phyloP scores from a whole-genome alignment of 1,140 invertebrate genomes.

The Drosophila pachea region DNA sequence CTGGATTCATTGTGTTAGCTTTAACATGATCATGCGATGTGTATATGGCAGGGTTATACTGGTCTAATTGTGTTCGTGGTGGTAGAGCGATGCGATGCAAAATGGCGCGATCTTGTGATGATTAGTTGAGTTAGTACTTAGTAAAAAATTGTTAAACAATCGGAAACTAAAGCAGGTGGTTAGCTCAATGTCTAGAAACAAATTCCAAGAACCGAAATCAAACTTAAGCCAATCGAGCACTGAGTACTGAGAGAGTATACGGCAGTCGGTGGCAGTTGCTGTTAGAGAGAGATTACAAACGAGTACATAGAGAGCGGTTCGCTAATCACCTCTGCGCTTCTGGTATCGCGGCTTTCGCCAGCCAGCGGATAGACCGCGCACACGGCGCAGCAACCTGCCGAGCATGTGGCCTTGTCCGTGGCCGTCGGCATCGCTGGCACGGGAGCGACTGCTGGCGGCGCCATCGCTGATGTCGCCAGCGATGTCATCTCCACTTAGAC shows the following conservation, averaged over 20 bases:
- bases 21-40: conserved; percentile 51
- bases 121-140: conserved; percentile 59
- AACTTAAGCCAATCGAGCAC: conserved; percentile 42
- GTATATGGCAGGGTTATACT: conserved; percentile 14
- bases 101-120: conserved; percentile 62
- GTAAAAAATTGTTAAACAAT: conserved; percentile 38
- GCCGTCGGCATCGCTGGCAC: conserved; percentile 54
- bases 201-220: conserved; percentile 44
- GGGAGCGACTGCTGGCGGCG: conserved; percentile 57
- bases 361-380: conserved; percentile 69
- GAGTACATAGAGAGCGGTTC: conserved; percentile 44
- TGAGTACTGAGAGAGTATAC: conserved; percentile 34
- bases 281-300: conserved; percentile 54
- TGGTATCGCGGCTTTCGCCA: conserved; percentile 77
- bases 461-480: conserved; percentile 70
- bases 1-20: conserved; percentile 9
- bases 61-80: conserved; percentile 7
- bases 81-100: conserved; percentile 47
- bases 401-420: conserved; percentile 57
- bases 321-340: conserved; percentile 77
- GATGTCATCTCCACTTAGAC: conserved; percentile 60
- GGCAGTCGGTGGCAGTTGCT: conserved; percentile 49
- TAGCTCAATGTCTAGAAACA: conserved; percentile 54
- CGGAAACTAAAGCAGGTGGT: conserved; percentile 43
- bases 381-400: conserved; percentile 65